Conservation (phyloP, 1,140 invertebrate genomes). For the Drosophila oshimai region DNA sequence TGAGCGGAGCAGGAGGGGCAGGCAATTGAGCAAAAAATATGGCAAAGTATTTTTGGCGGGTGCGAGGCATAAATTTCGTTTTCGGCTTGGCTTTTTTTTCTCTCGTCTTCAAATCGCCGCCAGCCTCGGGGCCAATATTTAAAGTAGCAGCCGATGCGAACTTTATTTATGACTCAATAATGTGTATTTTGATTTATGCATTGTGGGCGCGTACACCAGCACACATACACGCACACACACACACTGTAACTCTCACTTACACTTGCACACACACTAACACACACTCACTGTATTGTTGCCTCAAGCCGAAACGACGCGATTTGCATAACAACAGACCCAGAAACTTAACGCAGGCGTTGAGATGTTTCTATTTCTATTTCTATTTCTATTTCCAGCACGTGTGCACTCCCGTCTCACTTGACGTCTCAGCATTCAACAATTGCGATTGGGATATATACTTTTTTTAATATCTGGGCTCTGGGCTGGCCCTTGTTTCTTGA, state of each 20-base stretch:
- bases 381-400: too few relatives aligned
- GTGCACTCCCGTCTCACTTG: slow-evolving; percentile 24
- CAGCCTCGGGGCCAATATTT: slow-evolving; percentile 62
- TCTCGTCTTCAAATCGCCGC: slow-evolving; percentile 12
- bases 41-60: slow-evolving; percentile 67
- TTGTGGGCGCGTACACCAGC: slow-evolving; percentile 60
- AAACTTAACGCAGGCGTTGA: slow-evolving; percentile 43
- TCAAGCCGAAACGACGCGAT: slow-evolving; percentile 54
- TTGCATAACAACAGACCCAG: slow-evolving; percentile 65
- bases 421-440: slow-evolving; percentile 26
- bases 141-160: slow-evolving; percentile 71
- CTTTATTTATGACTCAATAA: slow-evolving; percentile 81
- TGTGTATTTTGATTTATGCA: slow-evolving; percentile 81
- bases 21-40: slow-evolving; percentile 78
- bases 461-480: background rate
- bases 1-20: slow-evolving; percentile 17
- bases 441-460: slow-evolving; percentile 5
- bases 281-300: slow-evolving; percentile 41
- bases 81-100: slow-evolving; percentile 35
- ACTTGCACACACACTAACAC: slow-evolving; percentile 21
- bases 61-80: slow-evolving; percentile 59
- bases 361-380: slow-evolving; percentile 29
- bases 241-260: slow-evolving; percentile 15
- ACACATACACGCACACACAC: slow-evolving; percentile 21
- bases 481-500: slow-evolving; percentile 25